These are phyloP conservation scores for Ormia ochracea DNA, from an alignment of 2,888 invertebrate species.

Conservation along the genomic window DNA sequence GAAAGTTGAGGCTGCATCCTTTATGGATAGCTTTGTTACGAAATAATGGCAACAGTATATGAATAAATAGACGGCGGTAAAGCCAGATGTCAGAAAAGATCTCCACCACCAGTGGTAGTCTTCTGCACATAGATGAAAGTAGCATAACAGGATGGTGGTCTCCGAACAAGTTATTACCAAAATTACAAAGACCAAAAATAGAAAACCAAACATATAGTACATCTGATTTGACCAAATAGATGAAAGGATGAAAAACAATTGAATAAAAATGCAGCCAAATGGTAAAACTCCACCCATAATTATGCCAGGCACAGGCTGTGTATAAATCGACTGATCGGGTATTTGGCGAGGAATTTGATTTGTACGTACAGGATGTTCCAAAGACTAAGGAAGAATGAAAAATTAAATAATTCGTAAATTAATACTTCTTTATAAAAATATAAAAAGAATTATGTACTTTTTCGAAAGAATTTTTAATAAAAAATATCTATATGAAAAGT, in stretches of 20 bases:
- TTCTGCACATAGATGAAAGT: constrained; percentile 99
- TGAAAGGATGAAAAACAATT: constrained; percentile 98
- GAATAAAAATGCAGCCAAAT: constrained; percentile 98
- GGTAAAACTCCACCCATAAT: constrained; percentile 99
- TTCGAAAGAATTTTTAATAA: too few relatives aligned
- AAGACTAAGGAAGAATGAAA: constrained; percentile 80
- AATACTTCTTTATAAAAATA: neutral
- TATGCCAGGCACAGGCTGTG: constrained; percentile 95
- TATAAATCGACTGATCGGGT: constrained; percentile 99
- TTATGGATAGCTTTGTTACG: constrained; percentile 95
- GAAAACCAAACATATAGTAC: constrained; percentile 99
- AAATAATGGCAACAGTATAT: constrained; percentile 99
- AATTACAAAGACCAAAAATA: constrained; percentile 98
- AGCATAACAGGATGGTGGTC: constrained; percentile 98
- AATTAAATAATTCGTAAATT: neutral
- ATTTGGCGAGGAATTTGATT: constrained; percentile 99
- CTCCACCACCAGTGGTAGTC: constrained; percentile 99
- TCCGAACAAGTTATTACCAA: constrained; percentile 98
- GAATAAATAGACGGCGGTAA: constrained; percentile 97
- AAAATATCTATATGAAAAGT: too few relatives aligned
- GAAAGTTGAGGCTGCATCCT: constrained; percentile 95
- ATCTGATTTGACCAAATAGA: constrained; percentile 98
- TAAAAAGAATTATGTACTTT: too few relatives aligned
- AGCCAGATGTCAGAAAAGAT: constrained; percentile 97
- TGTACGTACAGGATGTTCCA: constrained; percentile 98